Evolutionary conservation across 2,888 invertebrate species (phyloP), one percentile per base, ranked within the genome.

Genomic region (Clepsis dumicolana): DNA sequence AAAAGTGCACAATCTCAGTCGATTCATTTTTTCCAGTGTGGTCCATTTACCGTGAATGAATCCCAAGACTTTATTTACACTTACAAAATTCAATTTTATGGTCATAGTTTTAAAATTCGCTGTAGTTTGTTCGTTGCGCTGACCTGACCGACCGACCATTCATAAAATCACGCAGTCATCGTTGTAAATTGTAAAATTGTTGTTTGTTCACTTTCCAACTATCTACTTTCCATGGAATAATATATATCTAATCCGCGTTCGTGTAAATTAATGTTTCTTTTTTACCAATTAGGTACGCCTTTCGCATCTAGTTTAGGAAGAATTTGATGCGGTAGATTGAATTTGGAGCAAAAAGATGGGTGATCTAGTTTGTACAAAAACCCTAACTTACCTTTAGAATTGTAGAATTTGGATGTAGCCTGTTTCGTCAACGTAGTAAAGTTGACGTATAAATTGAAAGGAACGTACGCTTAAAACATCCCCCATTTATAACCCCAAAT

Each of bases 131-230:
- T 24, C 10, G 18, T 14, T 10, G 38, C 25, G 24, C 32, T 62
- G 56, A 68, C 68, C 63, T 53, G 59, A 59, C n/a, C 56, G 44
- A 27, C 32, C 41, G 48, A 21, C 44, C 41, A 68, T 64, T 68
- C 52, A 59, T 63, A 68, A 52, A 68, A 64, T n/a, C 41, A 59
- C 59, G n/a, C 25, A 64, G 68, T 68, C 68, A 68, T 68, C 63
- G 52, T 14, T 25, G 52, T 68, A 68, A 68, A 68, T 64, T 68
- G 57, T 64, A 64, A 63, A 59, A 68, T 59, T 59, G 63, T 64
- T 64, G 63, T 57, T 67, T 52, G 52, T 63, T 63, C 35, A 29
- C 67, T 67, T 67, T 59, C 68, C 41, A 57, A 57, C 44, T 38
- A 62, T 50, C 62, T 16, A 53, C 68, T 68, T 68, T 64, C 64